Base-by-base conservation (phyloP, 2,113 vertebrate genomes). In the Turnix velox region DNA sequence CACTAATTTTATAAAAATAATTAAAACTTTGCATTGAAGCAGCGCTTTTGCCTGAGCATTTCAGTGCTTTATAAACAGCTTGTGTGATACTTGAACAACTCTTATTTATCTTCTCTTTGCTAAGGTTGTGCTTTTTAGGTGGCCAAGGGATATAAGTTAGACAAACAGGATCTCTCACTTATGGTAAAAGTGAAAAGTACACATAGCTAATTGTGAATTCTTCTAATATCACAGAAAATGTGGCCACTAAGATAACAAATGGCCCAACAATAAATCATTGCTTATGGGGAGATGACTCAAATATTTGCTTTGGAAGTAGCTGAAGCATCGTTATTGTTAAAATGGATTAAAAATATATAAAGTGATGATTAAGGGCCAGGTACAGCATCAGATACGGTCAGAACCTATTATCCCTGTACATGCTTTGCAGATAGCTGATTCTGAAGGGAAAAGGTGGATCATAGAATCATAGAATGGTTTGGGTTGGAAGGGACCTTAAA, bases 21-120 rank as follows among this genome's bases (percentile, higher is more conserved):
- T 77, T 86, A 85, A 57, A 33, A 61, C 35, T 94, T 92, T 25
- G 58, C 66, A 69, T 9, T 73, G 76, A 55, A 25, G 22, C 30
- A 31, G n/a, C 74, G n/a, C 59, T 42, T 96, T 96, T 96, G 93
- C 93, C 51, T 95, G 30, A 80, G 58, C 35, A 77, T 71, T 88
- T 94, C 69, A 92, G 9, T 52, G 51, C 52, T 88, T 87, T 90
- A 55, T 69, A 66, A 69, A 59, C 11, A 74, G 12, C 33, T 85
- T 84, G 30, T 35, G n/a, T 90, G 65, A 87, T 58, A 42, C 14
- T 5, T 48, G 86, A 82, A 58, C 40, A 52, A 35, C 52, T 76
- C 92, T 87, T 63, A 8, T 73, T 80, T 62, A 12, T 66, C 28
- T 86, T 31, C 22, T 81, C 7, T 58, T 67, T 90, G 43, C 62